Evolutionary conservation across 2,113 vertebrate genomes (phyloP), one percentile per base, ranked within the genome.

Genomic region (Pseudopipra pipra): DNA sequence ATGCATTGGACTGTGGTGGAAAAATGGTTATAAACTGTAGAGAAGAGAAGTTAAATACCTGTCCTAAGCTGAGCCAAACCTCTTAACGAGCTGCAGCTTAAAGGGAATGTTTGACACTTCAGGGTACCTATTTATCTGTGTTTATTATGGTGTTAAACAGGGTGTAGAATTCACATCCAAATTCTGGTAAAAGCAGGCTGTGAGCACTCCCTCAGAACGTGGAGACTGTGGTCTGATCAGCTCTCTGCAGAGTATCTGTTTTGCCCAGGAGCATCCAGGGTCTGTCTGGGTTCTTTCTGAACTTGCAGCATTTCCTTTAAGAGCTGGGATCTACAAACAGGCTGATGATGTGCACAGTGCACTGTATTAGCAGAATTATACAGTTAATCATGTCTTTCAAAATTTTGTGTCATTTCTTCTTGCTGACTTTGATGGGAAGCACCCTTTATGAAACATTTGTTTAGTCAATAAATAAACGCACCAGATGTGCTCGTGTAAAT

Each of bases 121-220:
- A 19, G 0, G 0, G 35, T 30, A 39, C 23, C n/a, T 71, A 1
- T 6, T 84, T 33, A 2, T 1, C 35, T 17, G 1, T 28, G 35
- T 55, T 87, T 73, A 24, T 65, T 39, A 27, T n/a, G 41, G 25
- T 54, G 19, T 44, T 85, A 44, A 65, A 41, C 41, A 46, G 73
- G 37, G 41, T 33, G 20, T 80, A 14, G 35, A 39, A 33, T 65
- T 73, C 58, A 23, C 11, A 19, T 35, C 12, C 11, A 27, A 1
- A 37, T 70, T 65, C 31, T 28, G 35, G 35, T 44, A 30, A 5
- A 28, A 41, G n/a, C 2, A 39, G 30, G 49, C 39, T 76, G 3
- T 5, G 39, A 8, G 0, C 2, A 1, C 3, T 77, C 17, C 39
- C 22, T 14, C 14, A 30, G 35, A 25, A 31, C 1, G 25, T 11